These are phyloP conservation scores for Phocoena phocoena DNA, from an alignment of 2,113 vertebrate species.

Conservation along the genomic window DNA sequence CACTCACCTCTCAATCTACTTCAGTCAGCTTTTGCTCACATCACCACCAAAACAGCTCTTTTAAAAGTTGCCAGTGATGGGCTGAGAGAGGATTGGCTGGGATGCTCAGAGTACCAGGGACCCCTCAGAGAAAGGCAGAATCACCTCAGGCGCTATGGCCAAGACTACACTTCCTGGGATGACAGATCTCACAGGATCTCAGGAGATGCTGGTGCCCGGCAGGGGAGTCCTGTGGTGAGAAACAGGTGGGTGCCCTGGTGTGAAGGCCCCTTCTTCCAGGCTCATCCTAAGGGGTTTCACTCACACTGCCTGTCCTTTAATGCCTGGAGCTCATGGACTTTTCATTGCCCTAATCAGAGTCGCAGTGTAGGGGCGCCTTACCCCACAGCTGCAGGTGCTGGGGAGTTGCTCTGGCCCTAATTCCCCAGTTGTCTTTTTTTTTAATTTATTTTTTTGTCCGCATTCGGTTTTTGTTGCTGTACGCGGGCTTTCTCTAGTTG, in stretches of 20 bases:
- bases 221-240: too few relatives aligned
- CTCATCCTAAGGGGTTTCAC: fast-evolving
- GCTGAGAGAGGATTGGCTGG: background rate
- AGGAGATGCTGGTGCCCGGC: fast-evolving
- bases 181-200: background rate
- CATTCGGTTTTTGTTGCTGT: too few relatives aligned
- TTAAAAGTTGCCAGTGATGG: background rate
- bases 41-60: fast-evolving
- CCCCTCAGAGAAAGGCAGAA: fast-evolving
- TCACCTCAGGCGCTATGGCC: background rate
- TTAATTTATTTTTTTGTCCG: too few relatives aligned
- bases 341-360: too few relatives aligned
- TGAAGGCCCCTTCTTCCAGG: fast-evolving
- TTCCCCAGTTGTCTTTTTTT: too few relatives aligned
- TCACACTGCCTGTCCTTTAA: fast-evolving
- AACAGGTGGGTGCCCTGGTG: background rate
- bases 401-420: fast-evolving
- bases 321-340: fast-evolving
- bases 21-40: background rate
- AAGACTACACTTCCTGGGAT: background rate
- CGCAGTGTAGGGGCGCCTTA: background rate
- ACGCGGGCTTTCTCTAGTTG: too few relatives aligned
- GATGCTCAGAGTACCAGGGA: fast-evolving
- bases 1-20: background rate
- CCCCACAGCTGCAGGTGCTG: fast-evolving